phyloP scores from a whole-genome alignment of 2,797 vertebrate genomes.

The Aldrovandia affinis region DNA sequence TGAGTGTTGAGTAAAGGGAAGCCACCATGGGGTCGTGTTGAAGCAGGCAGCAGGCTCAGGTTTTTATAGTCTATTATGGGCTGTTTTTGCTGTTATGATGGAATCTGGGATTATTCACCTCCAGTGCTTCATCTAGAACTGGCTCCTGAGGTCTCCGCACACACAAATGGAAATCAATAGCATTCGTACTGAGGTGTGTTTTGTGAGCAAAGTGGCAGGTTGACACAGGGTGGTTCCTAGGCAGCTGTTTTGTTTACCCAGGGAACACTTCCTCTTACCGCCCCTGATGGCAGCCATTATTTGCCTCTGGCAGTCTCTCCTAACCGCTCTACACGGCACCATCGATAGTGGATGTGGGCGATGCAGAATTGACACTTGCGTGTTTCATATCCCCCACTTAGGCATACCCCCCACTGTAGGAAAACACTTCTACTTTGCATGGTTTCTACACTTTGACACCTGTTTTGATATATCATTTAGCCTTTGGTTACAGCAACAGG shows the following conservation, averaged over 20 bases:
- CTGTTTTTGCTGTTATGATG: conserved; percentile 40
- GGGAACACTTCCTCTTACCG: neutral
- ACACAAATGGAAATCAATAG: conserved; percentile 19
- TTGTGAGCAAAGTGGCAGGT: neutral
- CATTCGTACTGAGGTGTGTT: neutral
- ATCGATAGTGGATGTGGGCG: conserved; percentile 39
- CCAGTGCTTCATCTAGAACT: conserved; percentile 31
- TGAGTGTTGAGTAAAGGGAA: conserved; percentile 48
- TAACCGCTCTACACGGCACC: conserved; percentile 37
- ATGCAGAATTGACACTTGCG: neutral
- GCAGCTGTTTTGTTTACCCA: neutral
- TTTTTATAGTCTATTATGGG: conserved; percentile 43
- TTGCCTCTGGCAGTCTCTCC: neutral
- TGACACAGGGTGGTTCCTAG: neutral
- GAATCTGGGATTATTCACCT: conserved; percentile 32
- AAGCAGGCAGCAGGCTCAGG: conserved; percentile 44
- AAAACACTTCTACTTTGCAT: neutral
- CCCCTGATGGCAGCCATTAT: conserved; percentile 12
- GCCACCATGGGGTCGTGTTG: conserved; percentile 31
- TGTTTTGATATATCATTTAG: neutral
- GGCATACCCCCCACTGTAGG: neutral
- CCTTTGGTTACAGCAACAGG: neutral
- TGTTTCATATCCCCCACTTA: neutral
- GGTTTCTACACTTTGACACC: neutral
- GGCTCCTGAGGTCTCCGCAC: conserved; percentile 13